Evolutionary conservation across 1,140 invertebrate species (phyloP).

Genomic region (Lasaia peninsularis): DNA sequence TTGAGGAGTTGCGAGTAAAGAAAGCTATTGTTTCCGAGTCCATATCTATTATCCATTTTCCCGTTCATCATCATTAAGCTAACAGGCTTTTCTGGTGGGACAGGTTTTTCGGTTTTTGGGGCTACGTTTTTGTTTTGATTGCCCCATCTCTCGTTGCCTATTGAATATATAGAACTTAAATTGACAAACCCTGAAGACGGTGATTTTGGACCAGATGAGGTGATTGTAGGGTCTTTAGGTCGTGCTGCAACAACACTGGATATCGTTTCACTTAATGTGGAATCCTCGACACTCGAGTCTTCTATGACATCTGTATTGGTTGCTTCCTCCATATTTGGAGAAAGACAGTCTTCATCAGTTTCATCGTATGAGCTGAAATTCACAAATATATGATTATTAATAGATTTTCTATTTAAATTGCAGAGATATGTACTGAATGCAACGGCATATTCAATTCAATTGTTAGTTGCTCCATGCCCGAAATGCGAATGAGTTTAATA

Average conservation of each 20-base stretch:
- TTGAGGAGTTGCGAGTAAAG: constrained; percentile 70
- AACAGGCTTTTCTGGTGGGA: constrained; percentile 65
- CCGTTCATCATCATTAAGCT: constrained; percentile 70
- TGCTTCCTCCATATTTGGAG: constrained; percentile 80
- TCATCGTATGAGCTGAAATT: constrained; percentile 81
- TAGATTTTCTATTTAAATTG: constrained; percentile 12
- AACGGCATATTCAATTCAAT: constrained; percentile 43
- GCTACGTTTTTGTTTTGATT: constrained; percentile 51
- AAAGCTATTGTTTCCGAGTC: constrained; percentile 69
- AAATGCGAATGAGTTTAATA: constrained; percentile 56
- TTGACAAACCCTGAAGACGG: constrained; percentile 57
- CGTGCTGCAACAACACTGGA: constrained; percentile 22
- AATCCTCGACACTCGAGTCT: constrained; percentile 69
- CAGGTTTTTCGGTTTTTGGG: constrained; percentile 61
- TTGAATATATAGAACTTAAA: constrained; percentile 70
- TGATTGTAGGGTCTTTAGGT: constrained; percentile 24
- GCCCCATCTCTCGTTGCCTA: constrained; percentile 50
- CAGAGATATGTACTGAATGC: constrained; percentile 70
- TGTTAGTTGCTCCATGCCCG: constrained; percentile 71
- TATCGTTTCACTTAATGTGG: constrained; percentile 49
- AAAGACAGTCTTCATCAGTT: constrained; percentile 80
- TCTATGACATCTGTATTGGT: constrained; percentile 72
- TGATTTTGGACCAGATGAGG: constrained; percentile 19
- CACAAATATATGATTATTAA: constrained; percentile 15
- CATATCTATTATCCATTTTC: constrained; percentile 61